Base-by-base conservation (phyloP, 2,797 vertebrate species). In the Hydrocynus forskahlii region DNA sequence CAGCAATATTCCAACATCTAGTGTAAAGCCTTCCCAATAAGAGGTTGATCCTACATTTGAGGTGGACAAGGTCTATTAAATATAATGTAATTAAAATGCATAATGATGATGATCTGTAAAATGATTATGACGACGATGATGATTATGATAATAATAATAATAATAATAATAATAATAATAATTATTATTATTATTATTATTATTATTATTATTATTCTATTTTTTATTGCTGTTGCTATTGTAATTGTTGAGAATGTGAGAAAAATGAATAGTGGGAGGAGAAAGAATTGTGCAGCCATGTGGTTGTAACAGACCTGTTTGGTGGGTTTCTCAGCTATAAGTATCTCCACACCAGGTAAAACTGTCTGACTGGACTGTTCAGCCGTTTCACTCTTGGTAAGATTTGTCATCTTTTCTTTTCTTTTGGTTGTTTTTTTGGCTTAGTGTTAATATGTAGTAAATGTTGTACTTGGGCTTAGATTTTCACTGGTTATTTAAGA, bases 271-370 rank as follows among this genome's bases (percentile, higher is more conserved):
- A 29, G 48, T 45, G 62, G 17, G 21, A 29, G 40, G 29, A 55
- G 62, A 75, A 55, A 19, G 21, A 14, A 10, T 35, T 25, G 64
- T 35, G 12, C n/a, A 59, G 52, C 9, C 29, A 59, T 50, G 40
- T 67, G 13, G 7, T 21, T 67, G 2, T 35, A 77, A 6, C 68
- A 75, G 85, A 90, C 92, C 88, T 77, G 92, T 91, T 90, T 85
- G 86, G 82, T 72, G 69, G 87, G 88, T 90, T 87, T 10, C 25
- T 23, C 38, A 25, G 38, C 59, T 67, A 85, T 81, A 81, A 77
- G 64, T 83, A 67, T 7, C 40, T 29, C 0, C 76, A 73, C 62
- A 7, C 23, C 2, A 1, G 16, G 3, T 12, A 13, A 40, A 0
- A 5, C 55, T 77, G 76, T 48, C 48, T 63, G 14, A 45, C n/a